A percentile compares a stretch with the other conserved stretches of the same genome.
Evolutionary conservation across 1,140 invertebrate genomes (phyloP).

Genomic region (Drosophila teissieri): DNA sequence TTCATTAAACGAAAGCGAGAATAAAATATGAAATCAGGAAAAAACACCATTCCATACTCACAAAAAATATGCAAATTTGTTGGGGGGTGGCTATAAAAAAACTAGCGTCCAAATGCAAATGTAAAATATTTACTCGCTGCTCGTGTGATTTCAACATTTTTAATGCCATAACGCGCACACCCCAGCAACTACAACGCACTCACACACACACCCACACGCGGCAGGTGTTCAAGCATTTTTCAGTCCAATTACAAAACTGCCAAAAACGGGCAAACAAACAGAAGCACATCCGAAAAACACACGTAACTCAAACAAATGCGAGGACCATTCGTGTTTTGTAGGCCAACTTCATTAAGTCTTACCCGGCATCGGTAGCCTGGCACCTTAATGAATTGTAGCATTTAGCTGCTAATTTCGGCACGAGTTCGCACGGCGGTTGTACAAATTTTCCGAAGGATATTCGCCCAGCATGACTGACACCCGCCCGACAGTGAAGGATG

Average conservation of each 20-base stretch:
- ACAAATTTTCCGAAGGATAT: constrained; percentile 46
- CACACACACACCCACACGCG: constrained; percentile 29
- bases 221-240: constrained; percentile 73
- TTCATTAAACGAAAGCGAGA: constrained; percentile 63
- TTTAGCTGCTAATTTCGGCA: constrained; percentile 60
- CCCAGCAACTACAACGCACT: constrained; percentile 8
- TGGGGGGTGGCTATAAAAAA: constrained; percentile 59
- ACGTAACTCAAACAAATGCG: constrained; percentile 34
- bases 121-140: constrained; percentile 78
- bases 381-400: constrained; percentile 70
- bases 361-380: constrained; percentile 34
- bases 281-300: constrained; percentile 26
- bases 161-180: constrained; percentile 63
- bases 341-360: constrained; percentile 74
- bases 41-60: constrained; percentile 30
- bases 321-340: constrained; percentile 60
- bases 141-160: constrained; percentile 78
- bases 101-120: constrained; percentile 81
- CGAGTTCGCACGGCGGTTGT: constrained; percentile 21
- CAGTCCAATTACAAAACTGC: constrained; percentile 73
- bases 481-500: constrained; percentile 48
- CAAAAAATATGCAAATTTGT: constrained; percentile 75
- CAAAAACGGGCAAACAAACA: constrained; percentile 53
- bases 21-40: constrained; percentile 48
- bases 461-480: constrained; percentile 49